phyloP scores from a whole-genome alignment of 2,113 vertebrate genomes.

The Syngnathus typhle region DNA sequence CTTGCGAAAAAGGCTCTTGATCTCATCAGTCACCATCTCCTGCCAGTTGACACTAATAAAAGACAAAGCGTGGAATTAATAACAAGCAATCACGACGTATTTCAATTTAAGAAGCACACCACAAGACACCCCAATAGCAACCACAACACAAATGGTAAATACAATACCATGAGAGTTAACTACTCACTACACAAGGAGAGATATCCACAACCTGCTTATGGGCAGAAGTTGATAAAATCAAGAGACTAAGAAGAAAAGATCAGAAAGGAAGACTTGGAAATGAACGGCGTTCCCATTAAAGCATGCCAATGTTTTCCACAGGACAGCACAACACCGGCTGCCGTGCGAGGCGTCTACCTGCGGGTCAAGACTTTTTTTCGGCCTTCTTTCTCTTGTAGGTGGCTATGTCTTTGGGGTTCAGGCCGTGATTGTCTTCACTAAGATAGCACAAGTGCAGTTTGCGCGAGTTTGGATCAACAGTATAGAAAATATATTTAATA shows the following conservation, averaged over 20 bases:
- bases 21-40: conserved; percentile 77
- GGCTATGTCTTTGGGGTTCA: conserved; percentile 78
- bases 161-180: conserved; percentile 16
- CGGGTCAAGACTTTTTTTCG: conserved; percentile 73
- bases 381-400: conserved; percentile 82
- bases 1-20: conserved; percentile 76
- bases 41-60: conserved; percentile 78
- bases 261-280: conserved; percentile 24
- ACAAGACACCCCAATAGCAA: background rate
- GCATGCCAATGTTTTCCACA: conserved; percentile 14
- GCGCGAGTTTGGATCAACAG: conserved; percentile 3
- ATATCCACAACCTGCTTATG: conserved; percentile 43
- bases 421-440: conserved; percentile 82
- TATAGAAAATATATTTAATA: background rate
- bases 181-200: conserved; percentile 15
- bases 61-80: conserved; percentile 12
- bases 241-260: conserved; percentile 44
- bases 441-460: conserved; percentile 54
- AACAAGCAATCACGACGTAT: background rate
- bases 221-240: conserved; percentile 48
- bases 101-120: background rate
- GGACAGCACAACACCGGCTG: conserved; percentile 40
- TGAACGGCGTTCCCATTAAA: background rate
- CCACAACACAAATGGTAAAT: background rate
- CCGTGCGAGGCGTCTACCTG: conserved; percentile 66